Percentiles rank a stretch among this genome's conserved stretches.
Evolutionary conservation across 2,888 invertebrate genomes (phyloP).

Genomic region (Psylliodes chrysocephalus): DNA sequence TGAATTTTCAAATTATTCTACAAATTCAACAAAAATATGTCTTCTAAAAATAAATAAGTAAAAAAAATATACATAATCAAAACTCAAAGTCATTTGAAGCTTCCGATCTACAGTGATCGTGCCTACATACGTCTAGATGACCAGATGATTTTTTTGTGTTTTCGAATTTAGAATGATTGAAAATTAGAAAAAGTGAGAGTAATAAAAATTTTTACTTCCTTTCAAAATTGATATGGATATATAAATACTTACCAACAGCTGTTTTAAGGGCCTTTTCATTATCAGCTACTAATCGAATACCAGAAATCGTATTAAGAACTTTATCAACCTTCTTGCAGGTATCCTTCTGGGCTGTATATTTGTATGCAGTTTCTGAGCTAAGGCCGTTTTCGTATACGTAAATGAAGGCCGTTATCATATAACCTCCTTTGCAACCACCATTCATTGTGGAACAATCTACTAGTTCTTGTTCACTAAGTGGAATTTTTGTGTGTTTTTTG

Average conservation of each 20-base stretch:
- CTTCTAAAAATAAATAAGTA: too few relatives aligned
- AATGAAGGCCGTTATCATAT: constrained; percentile 83
- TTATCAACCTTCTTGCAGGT: constrained; percentile 72
- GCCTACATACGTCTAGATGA: too few relatives aligned
- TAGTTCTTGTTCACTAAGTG: constrained; percentile 91
- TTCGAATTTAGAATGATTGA: too few relatives aligned
- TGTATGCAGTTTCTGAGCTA: constrained; percentile 87
- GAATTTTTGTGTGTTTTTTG: constrained; percentile 52
- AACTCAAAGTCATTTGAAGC: too few relatives aligned
- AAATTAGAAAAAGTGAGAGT: too few relatives aligned
- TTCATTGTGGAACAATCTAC: constrained; percentile 84
- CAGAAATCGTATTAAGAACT: background rate
- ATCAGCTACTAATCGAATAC: background rate
- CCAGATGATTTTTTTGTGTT: too few relatives aligned
- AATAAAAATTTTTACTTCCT: too few relatives aligned
- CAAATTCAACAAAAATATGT: too few relatives aligned
- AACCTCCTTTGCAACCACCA: constrained; percentile 88
- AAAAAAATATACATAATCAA: too few relatives aligned
- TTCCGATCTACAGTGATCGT: too few relatives aligned
- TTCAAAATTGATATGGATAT: too few relatives aligned
- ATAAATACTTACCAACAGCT: constrained; percentile 24
- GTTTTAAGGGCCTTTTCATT: constrained; percentile 5
- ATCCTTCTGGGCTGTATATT: constrained; percentile 82
- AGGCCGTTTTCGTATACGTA: constrained; percentile 84
- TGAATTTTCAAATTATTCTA: too few relatives aligned